Base-by-base conservation (phyloP, 2,888 invertebrate species). In the Leistus spinibarbis region DNA sequence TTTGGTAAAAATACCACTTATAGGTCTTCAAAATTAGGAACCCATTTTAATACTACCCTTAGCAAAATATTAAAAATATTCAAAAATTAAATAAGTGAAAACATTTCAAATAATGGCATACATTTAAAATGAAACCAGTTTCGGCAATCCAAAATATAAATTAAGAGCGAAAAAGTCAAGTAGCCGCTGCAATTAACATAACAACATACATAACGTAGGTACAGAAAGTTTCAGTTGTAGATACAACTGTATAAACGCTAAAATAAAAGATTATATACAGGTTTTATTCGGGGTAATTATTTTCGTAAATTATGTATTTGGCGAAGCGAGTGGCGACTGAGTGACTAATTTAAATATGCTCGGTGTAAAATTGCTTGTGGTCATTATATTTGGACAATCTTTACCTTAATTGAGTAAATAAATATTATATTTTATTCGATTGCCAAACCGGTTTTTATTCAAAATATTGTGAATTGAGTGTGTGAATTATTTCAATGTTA, bases 361-460 rank as follows among this genome's bases (percentile, higher is more conserved):
- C 19, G 20, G 20, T 22, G 60, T 60, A 69, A 57, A 57, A 5
- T 24, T 17, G 27, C 16, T 16, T 54, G 62, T 22, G 54, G 64
- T 24, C 53, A 71, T 71, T 71, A 71, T 71, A 71, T 71, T 71
- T 71, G 63, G 71, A 71, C 71, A 71, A 71, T 54, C 71, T 63
- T 71, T 54, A 54, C 64, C 13, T 71, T 71, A 71, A 71, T 71
- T 71, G 71, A 71, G 63, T 63, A 54, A 20, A 53, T 71, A 71
- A 53, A 64, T 64, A 54, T 71, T 71, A 64, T 71, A 71, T 53
- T 24, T 24, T 7, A 24, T 40, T 40, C 40, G 40, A 40, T 40
- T 40, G 10, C 13, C 7, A 1, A 40, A 40, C 40, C 40, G 40
- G 40, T 40, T 40, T 40, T 40, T 40, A 40, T 40, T 40, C 40